These are phyloP conservation scores for Ptiloglossa arizonensis DNA, from an alignment of 1,140 invertebrate species.

Conservation along the genomic window DNA sequence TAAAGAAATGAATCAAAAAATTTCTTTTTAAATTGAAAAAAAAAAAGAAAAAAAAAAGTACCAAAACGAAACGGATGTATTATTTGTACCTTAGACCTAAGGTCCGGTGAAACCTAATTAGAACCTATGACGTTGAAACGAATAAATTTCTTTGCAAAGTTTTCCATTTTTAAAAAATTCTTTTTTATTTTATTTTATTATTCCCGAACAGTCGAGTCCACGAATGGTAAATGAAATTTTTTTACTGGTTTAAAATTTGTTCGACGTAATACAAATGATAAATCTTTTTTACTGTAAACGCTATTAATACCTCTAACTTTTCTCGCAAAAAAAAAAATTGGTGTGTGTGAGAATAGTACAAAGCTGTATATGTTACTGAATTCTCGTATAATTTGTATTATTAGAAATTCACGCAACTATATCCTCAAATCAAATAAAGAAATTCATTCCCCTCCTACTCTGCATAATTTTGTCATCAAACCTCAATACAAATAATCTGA, in stretches of 20 bases:
- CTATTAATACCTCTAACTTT: conserved; percentile 19
- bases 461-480: conserved; percentile 46
- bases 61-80: background rate
- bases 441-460: conserved; percentile 47
- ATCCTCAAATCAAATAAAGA: conserved; percentile 60
- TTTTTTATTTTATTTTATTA: background rate
- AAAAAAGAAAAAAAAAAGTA: background rate
- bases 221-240: conserved; percentile 9
- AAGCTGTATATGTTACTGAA: conserved; percentile 74
- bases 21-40: background rate
- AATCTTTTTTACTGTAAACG: conserved; percentile 9
- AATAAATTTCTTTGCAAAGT: conserved; percentile 12
- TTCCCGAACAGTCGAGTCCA: background rate
- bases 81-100: background rate
- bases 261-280: too few species aligned
- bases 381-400: conserved; percentile 66
- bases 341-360: conserved; percentile 75
- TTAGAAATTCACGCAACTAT: conserved; percentile 71
- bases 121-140: background rate
- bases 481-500: conserved; percentile 43
- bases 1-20: background rate
- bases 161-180: conserved; percentile 10
- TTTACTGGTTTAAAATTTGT: too few species aligned
- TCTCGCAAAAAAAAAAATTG: conserved; percentile 53
- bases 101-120: conserved; percentile 6